Base-by-base conservation (phyloP, 2,888 invertebrate species). In the Heliconius ismenius region DNA sequence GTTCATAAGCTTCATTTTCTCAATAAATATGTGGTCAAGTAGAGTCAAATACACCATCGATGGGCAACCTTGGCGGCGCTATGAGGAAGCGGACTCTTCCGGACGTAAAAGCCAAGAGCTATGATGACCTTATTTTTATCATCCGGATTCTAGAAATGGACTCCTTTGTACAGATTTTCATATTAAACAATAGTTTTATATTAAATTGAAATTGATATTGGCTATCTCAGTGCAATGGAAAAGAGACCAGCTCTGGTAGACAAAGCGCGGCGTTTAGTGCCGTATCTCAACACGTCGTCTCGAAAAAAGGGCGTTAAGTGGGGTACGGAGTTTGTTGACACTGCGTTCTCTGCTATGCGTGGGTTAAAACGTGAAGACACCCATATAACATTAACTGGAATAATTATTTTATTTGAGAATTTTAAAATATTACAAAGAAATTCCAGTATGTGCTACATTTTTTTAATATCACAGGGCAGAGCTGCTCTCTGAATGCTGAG, bases 11-110 rank as follows among this genome's bases (percentile, higher is more conserved):
- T 65, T 43, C 43, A 39, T 39, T 65, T n/a, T 62, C 36, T 39
- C n/a, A 36, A n/a, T 60, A 36, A 36, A 13, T 24, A 9, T 73
- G 58, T 60, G 26, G 62, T 73, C 62, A 43, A 73, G 36, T 73
- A 43, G 62, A 60, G 73, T 73, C 43, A 63, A 73, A 73, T 73
- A 73, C 32, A 58, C 70, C 58, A 58, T 70, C 15, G 58, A 36
- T 24, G 54, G n/a, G 6, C 10, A 21, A 36, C 73, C 73, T 73
- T 73, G 73, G 60, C 39, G 62, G 11, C 73, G 73, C 43, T 63
- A 73, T 62, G 26, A 62, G 73, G 73, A 73, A 73, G 62, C 26
- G 18, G 39, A 1, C 73, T 62, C 62, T 73, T 73, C 73, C 73
- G 73, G 39, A 60, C 73, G 26, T 26, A 28, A 63, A n/a, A 73